A percentile compares a stretch with the other conserved stretches of the same genome.
These are phyloP conservation scores for Nannoperca australis DNA, from an alignment of 2,797 vertebrate species.

Conservation along the genomic window DNA sequence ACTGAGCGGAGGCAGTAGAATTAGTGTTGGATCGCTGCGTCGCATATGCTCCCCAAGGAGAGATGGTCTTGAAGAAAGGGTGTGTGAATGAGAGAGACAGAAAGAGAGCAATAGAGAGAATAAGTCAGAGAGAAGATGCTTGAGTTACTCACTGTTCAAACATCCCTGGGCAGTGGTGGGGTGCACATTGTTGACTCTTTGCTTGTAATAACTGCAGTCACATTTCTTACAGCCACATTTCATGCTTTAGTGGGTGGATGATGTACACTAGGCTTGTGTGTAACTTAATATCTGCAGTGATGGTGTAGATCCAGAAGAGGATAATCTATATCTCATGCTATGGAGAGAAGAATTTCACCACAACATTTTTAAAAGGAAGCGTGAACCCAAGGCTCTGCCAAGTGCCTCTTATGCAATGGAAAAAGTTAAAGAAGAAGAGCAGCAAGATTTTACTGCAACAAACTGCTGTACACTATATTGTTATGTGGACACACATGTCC, in stretches of 20 bases:
- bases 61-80: constrained; percentile 69
- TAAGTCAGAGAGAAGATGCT: constrained; percentile 60
- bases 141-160: constrained; percentile 72
- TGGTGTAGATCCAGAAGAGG: constrained; percentile 25
- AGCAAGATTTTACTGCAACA: constrained; percentile 4
- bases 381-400: constrained; percentile 4
- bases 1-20: constrained; percentile 71
- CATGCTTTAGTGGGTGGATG: constrained; percentile 50
- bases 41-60: constrained; percentile 74
- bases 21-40: constrained; percentile 78
- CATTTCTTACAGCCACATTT: constrained; percentile 66
- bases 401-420: constrained; percentile 1
- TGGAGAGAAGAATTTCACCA: neutral
- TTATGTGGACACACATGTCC: neutral
- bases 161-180: constrained; percentile 66
- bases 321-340: constrained; percentile 27
- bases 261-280: constrained; percentile 34
- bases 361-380: constrained; percentile 24
- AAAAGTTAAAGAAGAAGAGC: neutral
- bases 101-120: constrained; percentile 15
- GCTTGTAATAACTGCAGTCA: constrained; percentile 70
- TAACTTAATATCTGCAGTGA: constrained; percentile 35
- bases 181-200: constrained; percentile 72
- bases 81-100: constrained; percentile 20
- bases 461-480: no score